A percentile compares a stretch with the other conserved stretches of the same genome.
phyloP scores from a whole-genome alignment of 2,888 invertebrate species.

The Pemphredon lugubris region DNA sequence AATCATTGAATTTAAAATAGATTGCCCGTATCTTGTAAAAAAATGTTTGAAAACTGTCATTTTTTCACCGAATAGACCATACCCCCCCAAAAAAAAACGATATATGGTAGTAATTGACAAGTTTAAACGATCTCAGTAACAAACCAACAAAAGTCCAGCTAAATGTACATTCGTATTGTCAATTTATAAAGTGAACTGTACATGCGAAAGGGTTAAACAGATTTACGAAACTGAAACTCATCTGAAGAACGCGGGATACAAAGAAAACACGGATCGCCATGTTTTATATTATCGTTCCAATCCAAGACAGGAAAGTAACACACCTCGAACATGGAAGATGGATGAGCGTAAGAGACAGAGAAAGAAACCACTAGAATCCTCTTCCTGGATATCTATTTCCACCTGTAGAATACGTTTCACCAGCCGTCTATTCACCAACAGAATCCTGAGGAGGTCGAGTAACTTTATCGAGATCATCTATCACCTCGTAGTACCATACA shows the following conservation, averaged over 20 bases:
- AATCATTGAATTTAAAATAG: no score
- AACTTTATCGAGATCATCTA: slow-evolving; percentile 47
- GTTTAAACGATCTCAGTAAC: no score
- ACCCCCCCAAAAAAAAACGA: no score
- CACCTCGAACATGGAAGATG: slow-evolving; percentile 25
- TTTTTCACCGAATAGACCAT: no score
- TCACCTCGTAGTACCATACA: slow-evolving; percentile 27
- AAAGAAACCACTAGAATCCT: slow-evolving; percentile 28
- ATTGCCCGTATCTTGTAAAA: no score
- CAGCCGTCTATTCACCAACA: slow-evolving; percentile 24
- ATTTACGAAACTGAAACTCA: background rate
- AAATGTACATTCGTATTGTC: no score
- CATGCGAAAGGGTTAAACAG: no score
- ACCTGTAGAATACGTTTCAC: slow-evolving; percentile 51
- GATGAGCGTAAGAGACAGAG: slow-evolving; percentile 20
- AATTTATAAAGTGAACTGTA: no score
- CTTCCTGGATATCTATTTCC: slow-evolving; percentile 47
- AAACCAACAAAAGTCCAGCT: no score
- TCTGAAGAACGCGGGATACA: background rate
- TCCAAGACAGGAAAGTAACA: slow-evolving; percentile 15
- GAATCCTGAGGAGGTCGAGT: slow-evolving; percentile 42
- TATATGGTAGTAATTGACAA: no score
- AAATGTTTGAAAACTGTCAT: no score
- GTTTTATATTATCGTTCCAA: slow-evolving; percentile 30
- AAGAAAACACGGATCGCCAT: slow-evolving; percentile 15